phyloP scores from a whole-genome alignment of 2,797 vertebrate genomes.

The Cyprinella venusta region DNA sequence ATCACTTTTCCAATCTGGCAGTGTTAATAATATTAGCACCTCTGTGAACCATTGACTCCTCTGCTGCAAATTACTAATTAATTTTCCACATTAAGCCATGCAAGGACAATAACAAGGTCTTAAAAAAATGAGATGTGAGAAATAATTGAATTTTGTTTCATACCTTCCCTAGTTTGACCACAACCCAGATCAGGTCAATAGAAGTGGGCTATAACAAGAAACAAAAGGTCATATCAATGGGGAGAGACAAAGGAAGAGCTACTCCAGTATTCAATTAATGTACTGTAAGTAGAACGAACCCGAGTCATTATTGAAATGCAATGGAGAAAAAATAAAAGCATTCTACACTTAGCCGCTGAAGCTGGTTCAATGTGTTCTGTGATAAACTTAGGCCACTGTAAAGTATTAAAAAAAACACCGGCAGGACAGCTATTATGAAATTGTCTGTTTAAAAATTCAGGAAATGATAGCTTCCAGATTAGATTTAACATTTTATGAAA shows the following conservation, averaged over 20 bases:
- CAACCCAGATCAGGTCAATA: conserved; percentile 11
- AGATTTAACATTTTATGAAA: background rate
- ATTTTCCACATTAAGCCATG: conserved; percentile 68
- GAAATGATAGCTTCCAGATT: conserved; percentile 6
- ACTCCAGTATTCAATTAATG: background rate
- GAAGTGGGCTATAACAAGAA: conserved; percentile 12
- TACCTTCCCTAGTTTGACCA: conserved; percentile 23
- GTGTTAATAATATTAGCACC: conserved; percentile 71
- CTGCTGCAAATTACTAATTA: conserved; percentile 66
- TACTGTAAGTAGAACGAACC: background rate
- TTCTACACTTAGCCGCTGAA: background rate
- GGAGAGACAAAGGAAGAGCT: background rate
- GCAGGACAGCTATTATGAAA: background rate
- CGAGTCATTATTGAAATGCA: background rate
- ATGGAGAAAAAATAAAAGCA: background rate
- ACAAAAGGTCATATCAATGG: conserved; percentile 14
- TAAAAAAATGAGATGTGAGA: conserved; percentile 36
- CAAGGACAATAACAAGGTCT: conserved; percentile 55
- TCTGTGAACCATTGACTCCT: conserved; percentile 63
- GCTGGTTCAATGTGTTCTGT: background rate
- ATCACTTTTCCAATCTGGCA: conserved; percentile 67
- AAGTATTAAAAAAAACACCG: background rate
- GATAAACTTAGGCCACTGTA: background rate
- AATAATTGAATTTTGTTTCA: conserved; percentile 63
- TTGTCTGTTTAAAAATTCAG: background rate